Percentiles rank a stretch among this genome's conserved stretches.
phyloP scores from a whole-genome alignment of 2,797 vertebrate species.

The Sebastes umbrosus region DNA sequence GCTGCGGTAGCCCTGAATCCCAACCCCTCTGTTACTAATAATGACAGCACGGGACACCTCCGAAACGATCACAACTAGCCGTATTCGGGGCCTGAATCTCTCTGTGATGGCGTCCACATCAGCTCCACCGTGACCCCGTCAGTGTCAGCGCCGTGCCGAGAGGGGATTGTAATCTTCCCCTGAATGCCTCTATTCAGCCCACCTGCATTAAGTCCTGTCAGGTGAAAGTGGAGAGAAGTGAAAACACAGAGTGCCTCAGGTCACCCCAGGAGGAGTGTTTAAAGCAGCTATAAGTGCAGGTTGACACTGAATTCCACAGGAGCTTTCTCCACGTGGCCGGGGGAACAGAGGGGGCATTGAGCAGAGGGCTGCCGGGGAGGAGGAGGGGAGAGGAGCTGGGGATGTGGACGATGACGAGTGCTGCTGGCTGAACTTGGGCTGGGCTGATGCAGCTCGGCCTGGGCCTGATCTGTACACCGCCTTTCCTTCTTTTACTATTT shows the following conservation, averaged over 20 bases:
- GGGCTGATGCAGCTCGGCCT: neutral
- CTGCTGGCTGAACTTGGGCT: neutral
- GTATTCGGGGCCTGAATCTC: neutral
- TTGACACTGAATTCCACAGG: constrained; percentile 67
- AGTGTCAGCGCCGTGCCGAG: constrained; percentile 12
- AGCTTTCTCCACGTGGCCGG: constrained; percentile 61
- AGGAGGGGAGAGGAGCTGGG: neutral
- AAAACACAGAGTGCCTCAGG: constrained; percentile 54
- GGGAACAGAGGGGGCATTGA: constrained; percentile 72
- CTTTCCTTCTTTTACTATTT: neutral
- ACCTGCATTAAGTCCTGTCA: constrained; percentile 52
- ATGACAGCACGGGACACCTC: neutral
- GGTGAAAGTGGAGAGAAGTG: constrained; percentile 66
- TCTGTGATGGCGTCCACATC: neutral
- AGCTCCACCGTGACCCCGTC: constrained; percentile 2
- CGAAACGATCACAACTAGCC: neutral
- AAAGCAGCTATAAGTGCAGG: constrained; percentile 56
- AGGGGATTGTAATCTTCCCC: constrained; percentile 28
- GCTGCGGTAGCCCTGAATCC: neutral
- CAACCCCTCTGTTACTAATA: neutral
- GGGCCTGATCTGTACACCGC: neutral
- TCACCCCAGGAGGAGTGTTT: constrained; percentile 48
- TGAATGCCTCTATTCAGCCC: constrained; percentile 61
- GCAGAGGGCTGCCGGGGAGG: neutral
- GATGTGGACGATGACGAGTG: constrained; percentile 21